These are phyloP conservation scores for Aromia moschata DNA, from an alignment of 2,888 invertebrate species.

Conservation along the genomic window DNA sequence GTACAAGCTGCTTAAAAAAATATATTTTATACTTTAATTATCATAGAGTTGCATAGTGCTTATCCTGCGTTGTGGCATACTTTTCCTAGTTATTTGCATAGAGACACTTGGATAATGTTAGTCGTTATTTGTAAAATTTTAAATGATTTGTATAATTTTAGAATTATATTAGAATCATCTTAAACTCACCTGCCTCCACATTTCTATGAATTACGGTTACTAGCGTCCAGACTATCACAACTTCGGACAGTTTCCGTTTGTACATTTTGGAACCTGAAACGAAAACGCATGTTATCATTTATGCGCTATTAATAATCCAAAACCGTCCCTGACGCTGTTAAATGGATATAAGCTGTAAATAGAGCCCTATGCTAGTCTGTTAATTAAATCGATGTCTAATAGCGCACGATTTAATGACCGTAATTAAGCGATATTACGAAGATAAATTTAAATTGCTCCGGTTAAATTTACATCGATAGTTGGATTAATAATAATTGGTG, in stretches of 20 bases:
- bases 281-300: too few relatives aligned
- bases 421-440: constrained; percentile 13
- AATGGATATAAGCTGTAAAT: constrained; percentile 11
- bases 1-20: too few relatives aligned
- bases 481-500: too few relatives aligned
- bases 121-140: too few relatives aligned
- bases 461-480: constrained; percentile 9
- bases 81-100: too few relatives aligned
- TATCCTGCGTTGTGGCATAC: too few relatives aligned
- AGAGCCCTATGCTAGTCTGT: constrained; percentile 1
- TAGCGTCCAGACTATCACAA: constrained; percentile 23
- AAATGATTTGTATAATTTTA: too few relatives aligned
- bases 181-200: constrained; percentile 19
- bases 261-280: constrained; percentile 26
- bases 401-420: constrained; percentile 6
- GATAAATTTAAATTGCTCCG: constrained; percentile 5
- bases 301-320: too few relatives aligned
- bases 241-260: constrained; percentile 3
- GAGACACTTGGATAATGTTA: too few relatives aligned
- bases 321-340: background rate
- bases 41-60: too few relatives aligned
- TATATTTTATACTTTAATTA: too few relatives aligned
- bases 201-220: constrained; percentile 9
- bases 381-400: constrained; percentile 13
- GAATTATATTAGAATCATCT: too few relatives aligned